These are phyloP conservation scores for Zaprionus obscuricornis DNA, from an alignment of 2,888 invertebrate genomes.

Conservation along the genomic window DNA sequence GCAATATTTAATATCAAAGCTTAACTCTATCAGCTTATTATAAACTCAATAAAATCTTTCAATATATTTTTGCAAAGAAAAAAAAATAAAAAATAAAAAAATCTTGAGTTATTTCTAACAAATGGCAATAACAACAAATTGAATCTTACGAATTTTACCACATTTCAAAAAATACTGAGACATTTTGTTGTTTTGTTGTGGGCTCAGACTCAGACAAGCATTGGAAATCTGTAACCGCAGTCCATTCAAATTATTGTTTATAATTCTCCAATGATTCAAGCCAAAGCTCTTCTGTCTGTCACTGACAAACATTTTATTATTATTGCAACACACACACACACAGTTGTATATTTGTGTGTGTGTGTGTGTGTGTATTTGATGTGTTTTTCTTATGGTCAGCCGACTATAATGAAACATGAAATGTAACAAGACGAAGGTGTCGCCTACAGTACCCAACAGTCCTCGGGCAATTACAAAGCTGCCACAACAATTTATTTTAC, in stretches of 20 bases:
- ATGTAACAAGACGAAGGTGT: slow-evolving; percentile 40
- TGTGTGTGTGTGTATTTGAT: background rate
- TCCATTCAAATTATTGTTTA: slow-evolving; percentile 16
- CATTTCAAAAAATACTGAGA: slow-evolving; percentile 1
- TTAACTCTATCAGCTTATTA: no score
- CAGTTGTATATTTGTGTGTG: slow-evolving; percentile 4
- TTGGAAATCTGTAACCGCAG: slow-evolving; percentile 1
- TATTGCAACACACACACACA: no score
- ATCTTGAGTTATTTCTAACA: no score
- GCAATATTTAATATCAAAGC: no score
- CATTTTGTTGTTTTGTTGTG: background rate
- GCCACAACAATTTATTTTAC: slow-evolving; percentile 33
- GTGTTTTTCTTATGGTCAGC: slow-evolving; percentile 7
- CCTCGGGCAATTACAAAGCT: slow-evolving; percentile 41
- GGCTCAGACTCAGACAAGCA: background rate
- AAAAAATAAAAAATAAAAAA: no score
- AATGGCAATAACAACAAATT: no score
- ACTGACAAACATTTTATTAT: slow-evolving; percentile 36
- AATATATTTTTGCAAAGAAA: no score
- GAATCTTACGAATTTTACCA: no score
- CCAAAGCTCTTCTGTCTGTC: slow-evolving; percentile 30
- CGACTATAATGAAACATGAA: slow-evolving; percentile 33
- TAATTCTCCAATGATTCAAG: slow-evolving; percentile 16
- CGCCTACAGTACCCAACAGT: slow-evolving; percentile 34
- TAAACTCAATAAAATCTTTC: no score